Conservation (phyloP, 2,888 invertebrate species). For the Tetranychus piercei region DNA sequence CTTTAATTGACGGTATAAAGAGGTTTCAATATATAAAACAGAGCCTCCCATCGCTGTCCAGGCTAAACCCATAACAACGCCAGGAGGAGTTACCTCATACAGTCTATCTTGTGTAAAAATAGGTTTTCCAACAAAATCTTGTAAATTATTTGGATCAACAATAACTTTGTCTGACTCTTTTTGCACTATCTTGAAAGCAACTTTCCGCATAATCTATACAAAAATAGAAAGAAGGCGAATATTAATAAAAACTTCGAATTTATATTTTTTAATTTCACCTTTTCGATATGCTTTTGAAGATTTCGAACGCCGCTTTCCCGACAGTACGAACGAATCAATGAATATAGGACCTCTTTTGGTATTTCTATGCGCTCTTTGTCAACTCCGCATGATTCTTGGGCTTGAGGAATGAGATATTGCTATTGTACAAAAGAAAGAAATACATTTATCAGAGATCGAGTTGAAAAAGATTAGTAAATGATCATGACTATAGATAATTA, state of each 20-base stretch:
- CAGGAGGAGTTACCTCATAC: conserved; percentile 73
- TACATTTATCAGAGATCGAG: not conserved
- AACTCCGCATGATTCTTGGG: conserved; percentile 65
- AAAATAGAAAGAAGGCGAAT: not conserved
- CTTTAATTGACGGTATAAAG: conserved; percentile 33
- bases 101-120: conserved; percentile 86
- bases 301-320: conserved; percentile 93
- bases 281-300: conserved; percentile 94
- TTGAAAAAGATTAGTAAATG: too few relatives aligned
- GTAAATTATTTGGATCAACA: conserved; percentile 51
- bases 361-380: conserved; percentile 49
- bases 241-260: not conserved
- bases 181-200: conserved; percentile 78
- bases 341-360: conserved; percentile 50
- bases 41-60: conserved; percentile 99
- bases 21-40: conserved; percentile 82
- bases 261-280: conserved; percentile 32
- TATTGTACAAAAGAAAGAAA: not conserved
- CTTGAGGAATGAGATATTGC: conserved; percentile 83
- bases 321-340: conserved; percentile 77
- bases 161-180: conserved; percentile 48
- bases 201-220: conserved; percentile 59
- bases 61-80: conserved; percentile 95
- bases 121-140: conserved; percentile 82
- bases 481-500: not conserved